These are phyloP conservation scores for Gymnodraco acuticeps DNA, from an alignment of 2,797 vertebrate species.

Conservation along the genomic window DNA sequence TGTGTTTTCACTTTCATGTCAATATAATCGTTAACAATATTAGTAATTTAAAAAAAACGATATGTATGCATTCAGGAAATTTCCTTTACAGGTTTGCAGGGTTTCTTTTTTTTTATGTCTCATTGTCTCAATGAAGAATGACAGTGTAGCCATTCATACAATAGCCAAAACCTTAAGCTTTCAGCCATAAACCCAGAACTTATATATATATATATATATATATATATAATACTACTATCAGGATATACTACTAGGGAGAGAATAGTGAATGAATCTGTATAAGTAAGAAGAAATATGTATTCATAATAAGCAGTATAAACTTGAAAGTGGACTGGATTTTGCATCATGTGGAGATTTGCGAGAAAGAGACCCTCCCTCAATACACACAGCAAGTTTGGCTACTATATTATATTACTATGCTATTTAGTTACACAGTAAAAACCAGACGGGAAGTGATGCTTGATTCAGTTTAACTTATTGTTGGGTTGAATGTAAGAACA, in stretches of 20 bases:
- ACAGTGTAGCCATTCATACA: slow-evolving; percentile 56
- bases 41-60: slow-evolving; percentile 45
- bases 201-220: neutral
- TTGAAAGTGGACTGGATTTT: slow-evolving; percentile 25
- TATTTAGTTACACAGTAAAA: slow-evolving; percentile 43
- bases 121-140: slow-evolving; percentile 60
- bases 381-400: slow-evolving; percentile 38
- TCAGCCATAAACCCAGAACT: slow-evolving; percentile 77
- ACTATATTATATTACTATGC: slow-evolving; percentile 3
- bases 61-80: slow-evolving; percentile 72
- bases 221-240: slow-evolving; percentile 60
- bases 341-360: slow-evolving; percentile 14
- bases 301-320: slow-evolving; percentile 23
- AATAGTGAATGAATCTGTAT: slow-evolving; percentile 37
- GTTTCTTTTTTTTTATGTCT: slow-evolving; percentile 40
- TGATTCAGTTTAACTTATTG: slow-evolving; percentile 42
- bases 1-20: slow-evolving; percentile 74
- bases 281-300: slow-evolving; percentile 27
- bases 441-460: slow-evolving; percentile 37
- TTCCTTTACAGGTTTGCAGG: slow-evolving; percentile 68
- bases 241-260: slow-evolving; percentile 50
- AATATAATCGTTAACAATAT: slow-evolving; percentile 67
- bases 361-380: slow-evolving; percentile 28
- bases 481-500: slow-evolving; percentile 52
- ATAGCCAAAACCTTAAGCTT: slow-evolving; percentile 73